Evolutionary conservation across 1,140 invertebrate species (phyloP), one percentile per base, ranked within the genome.

Genomic region (Dysdera silvatica): DNA sequence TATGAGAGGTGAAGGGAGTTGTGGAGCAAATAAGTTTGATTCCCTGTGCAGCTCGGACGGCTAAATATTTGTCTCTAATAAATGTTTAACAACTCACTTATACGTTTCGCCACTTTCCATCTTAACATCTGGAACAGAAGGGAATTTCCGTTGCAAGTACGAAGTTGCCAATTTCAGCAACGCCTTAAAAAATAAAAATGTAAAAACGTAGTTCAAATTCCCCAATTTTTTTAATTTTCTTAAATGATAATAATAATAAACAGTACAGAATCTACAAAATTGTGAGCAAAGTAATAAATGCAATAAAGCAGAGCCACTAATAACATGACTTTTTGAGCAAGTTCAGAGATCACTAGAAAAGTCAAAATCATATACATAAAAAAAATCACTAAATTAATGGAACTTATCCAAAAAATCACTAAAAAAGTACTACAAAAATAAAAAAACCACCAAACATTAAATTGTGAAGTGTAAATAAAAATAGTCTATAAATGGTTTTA

Each of bases 91-190:
- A 20, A 69, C 61, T 55, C 49, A 70, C 69, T 61, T 70, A n/a
- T 62, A 43, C 2, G 67, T n/a, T 31, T 66, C 65, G 3, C 51
- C 56, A 63, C 68, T 62, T 16, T 66, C 61, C 31, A 56, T 43
- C 43, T 68, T 69, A 24, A 66, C 63, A 72, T 92, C 90, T 1
- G 89, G 87, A 73, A 92, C 90, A 72, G 89, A 87, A 23, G 89
- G 88, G 72, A 91, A 90, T 78, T 93, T 94, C 76, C 91, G 91
- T 74, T 91, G 91, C 61, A 93, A 81, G 78, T 92, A 92, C 18
- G 87, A 86, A 23, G 87, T 90, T 3, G 89, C 89, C 72, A 93
- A 87, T 80, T 94, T 94, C 52, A 92, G 80, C 62, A 95, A 76
- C 26, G 89, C 87, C 86, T 90, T 75, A 16, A 54, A 24, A 24